Percentiles rank a stretch among this genome's conserved stretches.
Evolutionary conservation across 1,140 invertebrate genomes (phyloP).

Genomic region (Lasioglossum baleicum): DNA sequence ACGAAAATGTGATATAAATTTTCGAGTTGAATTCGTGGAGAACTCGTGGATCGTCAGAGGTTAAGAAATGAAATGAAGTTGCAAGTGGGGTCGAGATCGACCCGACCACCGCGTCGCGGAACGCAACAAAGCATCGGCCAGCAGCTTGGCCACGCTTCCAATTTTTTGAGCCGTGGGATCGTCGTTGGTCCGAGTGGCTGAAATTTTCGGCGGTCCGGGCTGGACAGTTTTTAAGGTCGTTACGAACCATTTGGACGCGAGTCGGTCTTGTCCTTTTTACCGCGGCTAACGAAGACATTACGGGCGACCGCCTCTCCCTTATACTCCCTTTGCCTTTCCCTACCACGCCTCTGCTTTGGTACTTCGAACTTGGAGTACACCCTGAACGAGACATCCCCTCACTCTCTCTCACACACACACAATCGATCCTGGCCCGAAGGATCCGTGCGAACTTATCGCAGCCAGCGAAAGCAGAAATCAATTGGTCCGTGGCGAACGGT

Average conservation of each 20-base stretch:
- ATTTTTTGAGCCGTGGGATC: constrained; percentile 25
- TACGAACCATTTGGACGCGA: constrained; percentile 41
- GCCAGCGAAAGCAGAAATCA: not conserved
- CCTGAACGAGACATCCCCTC: too few species aligned
- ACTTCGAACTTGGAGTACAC: not conserved
- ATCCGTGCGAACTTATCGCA: too few species aligned
- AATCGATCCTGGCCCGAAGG: too few species aligned
- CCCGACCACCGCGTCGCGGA: too few species aligned
- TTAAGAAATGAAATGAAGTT: too few species aligned
- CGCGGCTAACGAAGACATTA: constrained; percentile 52
- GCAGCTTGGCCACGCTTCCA: not conserved
- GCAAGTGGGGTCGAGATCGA: too few species aligned
- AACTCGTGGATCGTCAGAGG: too few species aligned
- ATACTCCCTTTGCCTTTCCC: not conserved
- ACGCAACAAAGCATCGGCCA: too few species aligned
- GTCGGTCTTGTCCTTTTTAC: constrained; percentile 35
- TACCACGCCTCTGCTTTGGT: not conserved
- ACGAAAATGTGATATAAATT: too few species aligned
- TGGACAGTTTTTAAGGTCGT: constrained; percentile 44
- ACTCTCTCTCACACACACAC: too few species aligned
- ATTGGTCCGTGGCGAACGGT: not conserved
- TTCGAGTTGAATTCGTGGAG: too few species aligned
- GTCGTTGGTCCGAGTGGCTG: not conserved
- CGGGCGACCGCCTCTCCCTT: constrained; percentile 16
- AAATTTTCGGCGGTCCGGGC: constrained; percentile 28